Conservation (phyloP, 2,113 vertebrate genomes). For the Turdus rufiventris region DNA sequence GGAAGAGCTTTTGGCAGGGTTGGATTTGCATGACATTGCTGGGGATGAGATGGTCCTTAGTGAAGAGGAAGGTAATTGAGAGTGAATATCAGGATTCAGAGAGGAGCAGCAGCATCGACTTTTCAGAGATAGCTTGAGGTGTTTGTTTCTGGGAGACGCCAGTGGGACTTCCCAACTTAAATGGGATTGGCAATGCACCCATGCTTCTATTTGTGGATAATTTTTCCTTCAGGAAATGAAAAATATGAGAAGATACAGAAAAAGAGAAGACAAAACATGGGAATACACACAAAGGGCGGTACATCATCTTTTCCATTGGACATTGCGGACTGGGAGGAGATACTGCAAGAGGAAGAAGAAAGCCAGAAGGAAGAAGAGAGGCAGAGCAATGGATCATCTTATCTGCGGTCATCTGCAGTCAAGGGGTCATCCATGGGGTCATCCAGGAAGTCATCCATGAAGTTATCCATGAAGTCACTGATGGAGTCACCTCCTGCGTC, state of each 20-base stretch:
- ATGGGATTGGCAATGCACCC: neutral
- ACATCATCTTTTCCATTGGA: neutral
- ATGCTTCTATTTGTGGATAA: neutral
- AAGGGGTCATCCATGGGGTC: neutral
- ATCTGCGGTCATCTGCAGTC: neutral
- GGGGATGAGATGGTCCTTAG: neutral
- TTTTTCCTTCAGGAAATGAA: neutral
- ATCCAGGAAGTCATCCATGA: too few species aligned
- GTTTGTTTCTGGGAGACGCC: neutral
- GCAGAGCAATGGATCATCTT: neutral
- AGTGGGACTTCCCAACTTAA: neutral
- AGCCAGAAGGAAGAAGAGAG: neutral
- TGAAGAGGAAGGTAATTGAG: neutral
- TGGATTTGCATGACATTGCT: neutral
- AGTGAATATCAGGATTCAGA: neutral
- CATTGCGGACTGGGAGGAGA: neutral
- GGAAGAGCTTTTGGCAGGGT: neutral
- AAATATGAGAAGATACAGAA: neutral
- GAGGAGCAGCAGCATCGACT: neutral
- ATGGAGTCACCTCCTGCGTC: too few species aligned
- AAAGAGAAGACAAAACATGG: neutral
- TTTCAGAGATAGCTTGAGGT: neutral
- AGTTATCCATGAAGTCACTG: neutral
- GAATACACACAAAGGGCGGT: neutral
- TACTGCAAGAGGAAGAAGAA: constrained; percentile 13